A percentile compares a stretch with the other conserved stretches of the same genome.
Evolutionary conservation across 2,888 invertebrate species (phyloP).

Genomic region (Arctia plantaginis): DNA sequence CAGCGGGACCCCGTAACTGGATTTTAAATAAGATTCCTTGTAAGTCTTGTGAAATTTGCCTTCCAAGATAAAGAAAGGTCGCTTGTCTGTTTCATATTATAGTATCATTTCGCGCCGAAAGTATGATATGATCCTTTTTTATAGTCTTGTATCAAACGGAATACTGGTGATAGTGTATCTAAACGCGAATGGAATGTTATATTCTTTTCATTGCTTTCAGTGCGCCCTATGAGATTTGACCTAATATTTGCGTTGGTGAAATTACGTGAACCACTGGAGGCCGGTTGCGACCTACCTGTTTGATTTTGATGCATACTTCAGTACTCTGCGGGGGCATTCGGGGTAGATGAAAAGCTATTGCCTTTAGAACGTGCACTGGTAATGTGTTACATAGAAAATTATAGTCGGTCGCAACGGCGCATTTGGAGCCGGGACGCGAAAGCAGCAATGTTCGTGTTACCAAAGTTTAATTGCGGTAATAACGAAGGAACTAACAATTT

Average conservation of each 20-base stretch:
- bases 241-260: constrained; percentile 82
- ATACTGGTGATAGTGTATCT: constrained; percentile 64
- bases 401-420: constrained; percentile 26
- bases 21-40: constrained; percentile 86
- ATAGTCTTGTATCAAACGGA: constrained; percentile 69
- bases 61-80: constrained; percentile 86
- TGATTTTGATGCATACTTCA: constrained; percentile 85
- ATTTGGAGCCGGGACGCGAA: constrained; percentile 29
- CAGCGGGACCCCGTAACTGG: constrained; percentile 79
- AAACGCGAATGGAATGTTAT: constrained; percentile 64
- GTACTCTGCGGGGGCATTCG: constrained; percentile 61
- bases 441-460: constrained; percentile 68
- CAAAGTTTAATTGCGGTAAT: constrained; percentile 82
- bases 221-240: constrained; percentile 75
- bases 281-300: constrained; percentile 76
- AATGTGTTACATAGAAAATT: constrained; percentile 46
- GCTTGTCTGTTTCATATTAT: constrained; percentile 77
- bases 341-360: constrained; percentile 63
- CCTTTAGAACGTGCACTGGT: constrained; percentile 48
- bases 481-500: constrained; percentile 81
- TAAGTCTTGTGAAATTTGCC: constrained; percentile 81
- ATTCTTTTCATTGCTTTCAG: constrained; percentile 76
- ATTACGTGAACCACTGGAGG: constrained; percentile 76
- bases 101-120: constrained; percentile 75
- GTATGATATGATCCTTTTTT: constrained; percentile 78